These are phyloP conservation scores for Poeciliopsis paucimaculata DNA, from an alignment of 2,797 vertebrate genomes.

Conservation along the genomic window DNA sequence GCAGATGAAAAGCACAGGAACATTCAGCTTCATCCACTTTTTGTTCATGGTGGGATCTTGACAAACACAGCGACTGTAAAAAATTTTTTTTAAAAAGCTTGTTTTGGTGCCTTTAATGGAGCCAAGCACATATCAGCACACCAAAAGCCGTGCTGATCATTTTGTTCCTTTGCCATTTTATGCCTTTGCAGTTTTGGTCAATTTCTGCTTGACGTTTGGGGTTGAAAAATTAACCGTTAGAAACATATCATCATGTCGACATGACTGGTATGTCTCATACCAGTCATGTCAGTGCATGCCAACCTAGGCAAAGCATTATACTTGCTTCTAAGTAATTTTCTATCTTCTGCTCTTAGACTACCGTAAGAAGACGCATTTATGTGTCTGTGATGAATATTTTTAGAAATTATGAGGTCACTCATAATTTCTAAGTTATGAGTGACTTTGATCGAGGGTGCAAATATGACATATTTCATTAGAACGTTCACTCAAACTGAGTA, in stretches of 20 bases:
- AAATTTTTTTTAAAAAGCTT: slow-evolving; percentile 27
- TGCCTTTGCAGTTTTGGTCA: slow-evolving; percentile 2
- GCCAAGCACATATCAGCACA: slow-evolving; percentile 32
- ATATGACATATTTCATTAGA: not conserved
- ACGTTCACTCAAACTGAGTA: not conserved
- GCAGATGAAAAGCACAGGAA: slow-evolving; percentile 48
- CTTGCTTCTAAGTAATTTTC: not conserved
- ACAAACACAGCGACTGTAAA: slow-evolving; percentile 47
- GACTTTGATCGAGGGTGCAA: too few relatives aligned
- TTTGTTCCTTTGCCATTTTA: not conserved
- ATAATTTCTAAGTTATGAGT: too few relatives aligned
- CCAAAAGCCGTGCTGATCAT: not conserved
- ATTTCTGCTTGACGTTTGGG: not conserved
- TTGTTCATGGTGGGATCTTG: slow-evolving; percentile 64
- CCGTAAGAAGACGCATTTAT: not conserved
- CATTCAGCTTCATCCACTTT: slow-evolving; percentile 45
- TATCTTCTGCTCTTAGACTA: not conserved
- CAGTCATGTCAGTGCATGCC: not conserved
- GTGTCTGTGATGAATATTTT: not conserved
- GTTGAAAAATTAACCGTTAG: too few relatives aligned
- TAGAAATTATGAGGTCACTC: not conserved
- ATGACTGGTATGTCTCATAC: not conserved
- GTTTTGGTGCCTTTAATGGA: slow-evolving; percentile 38
- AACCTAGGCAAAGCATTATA: not conserved
- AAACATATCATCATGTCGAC: too few relatives aligned